Evolutionary conservation across 2,888 invertebrate species (phyloP).

Genomic region (Agrochola macilenta): DNA sequence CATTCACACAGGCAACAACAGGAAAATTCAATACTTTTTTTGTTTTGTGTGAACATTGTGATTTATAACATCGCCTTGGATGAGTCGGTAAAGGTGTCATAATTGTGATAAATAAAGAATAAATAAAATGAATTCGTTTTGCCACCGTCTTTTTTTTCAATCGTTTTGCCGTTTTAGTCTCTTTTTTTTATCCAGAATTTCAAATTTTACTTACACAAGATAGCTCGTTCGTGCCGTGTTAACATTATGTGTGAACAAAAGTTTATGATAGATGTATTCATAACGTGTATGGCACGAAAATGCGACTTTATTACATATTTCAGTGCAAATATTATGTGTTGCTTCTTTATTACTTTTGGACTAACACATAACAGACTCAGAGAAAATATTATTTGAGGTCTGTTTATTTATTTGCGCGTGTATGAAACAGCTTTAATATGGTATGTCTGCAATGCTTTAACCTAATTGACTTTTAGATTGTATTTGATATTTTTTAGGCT

Average conservation of each 20-base stretch:
- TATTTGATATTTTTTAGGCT: conserved; percentile 7
- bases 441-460: conserved; percentile 3
- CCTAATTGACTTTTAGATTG: conserved; percentile 16
- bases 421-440: conserved; percentile 25
- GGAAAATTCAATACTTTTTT: too few relatives aligned
- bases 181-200: conserved; percentile 46
- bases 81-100: too few relatives aligned
- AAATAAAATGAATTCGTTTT: conserved; percentile 51
- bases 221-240: conserved; percentile 49
- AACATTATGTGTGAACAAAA: conserved; percentile 49
- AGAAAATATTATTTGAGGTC: conserved; percentile 50
- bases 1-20: too few relatives aligned
- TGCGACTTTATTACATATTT: conserved; percentile 57
- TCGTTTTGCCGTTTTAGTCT: conserved; percentile 39
- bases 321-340: conserved; percentile 50
- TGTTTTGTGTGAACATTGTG: too few relatives aligned
- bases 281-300: conserved; percentile 40
- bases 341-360: conserved; percentile 57
- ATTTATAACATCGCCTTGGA: too few relatives aligned
- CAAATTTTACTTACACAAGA: conserved; percentile 36
- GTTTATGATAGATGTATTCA: conserved; percentile 58
- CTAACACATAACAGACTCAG: conserved; percentile 40
- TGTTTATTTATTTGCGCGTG: conserved; percentile 36
- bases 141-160: conserved; percentile 38
- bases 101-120: too few relatives aligned